Conservation (phyloP, 2,113 vertebrate species). For the Lanius collurio region DNA sequence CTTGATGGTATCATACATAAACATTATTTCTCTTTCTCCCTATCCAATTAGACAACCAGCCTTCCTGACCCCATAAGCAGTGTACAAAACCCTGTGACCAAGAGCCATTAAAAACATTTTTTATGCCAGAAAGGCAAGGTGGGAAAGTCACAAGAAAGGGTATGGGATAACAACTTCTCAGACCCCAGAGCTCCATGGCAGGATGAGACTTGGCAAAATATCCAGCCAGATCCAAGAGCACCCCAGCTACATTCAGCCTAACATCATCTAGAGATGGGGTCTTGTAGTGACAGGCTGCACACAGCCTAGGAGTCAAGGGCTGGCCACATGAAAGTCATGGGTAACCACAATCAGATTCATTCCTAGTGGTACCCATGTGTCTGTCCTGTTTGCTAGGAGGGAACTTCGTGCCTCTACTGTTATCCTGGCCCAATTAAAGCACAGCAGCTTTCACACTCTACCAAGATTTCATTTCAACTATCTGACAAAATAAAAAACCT, state of each 20-base stretch:
- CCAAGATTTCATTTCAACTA: neutral
- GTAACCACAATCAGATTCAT: neutral
- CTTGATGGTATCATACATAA: neutral
- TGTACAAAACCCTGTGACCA: neutral
- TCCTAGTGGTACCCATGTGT: fast-evolving
- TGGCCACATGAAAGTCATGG: fast-evolving
- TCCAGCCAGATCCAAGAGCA: neutral
- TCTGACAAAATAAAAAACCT: neutral
- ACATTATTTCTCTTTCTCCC: neutral
- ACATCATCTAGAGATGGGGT: neutral
- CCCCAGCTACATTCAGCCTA: neutral
- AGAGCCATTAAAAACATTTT: neutral
- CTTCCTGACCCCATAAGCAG: neutral
- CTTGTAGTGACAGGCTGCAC: neutral
- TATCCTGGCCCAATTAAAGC: neutral
- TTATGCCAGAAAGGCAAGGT: neutral
- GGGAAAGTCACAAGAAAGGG: neutral
- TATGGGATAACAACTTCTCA: neutral
- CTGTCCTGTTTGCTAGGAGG: neutral
- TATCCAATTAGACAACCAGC: neutral
- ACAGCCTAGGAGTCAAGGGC: neutral
- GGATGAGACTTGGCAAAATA: neutral
- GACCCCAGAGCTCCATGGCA: neutral
- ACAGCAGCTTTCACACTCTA: neutral
- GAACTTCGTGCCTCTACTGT: neutral